These are phyloP conservation scores for Capitella teleta DNA, from an alignment of 1,140 invertebrate genomes.

Conservation along the genomic window DNA sequence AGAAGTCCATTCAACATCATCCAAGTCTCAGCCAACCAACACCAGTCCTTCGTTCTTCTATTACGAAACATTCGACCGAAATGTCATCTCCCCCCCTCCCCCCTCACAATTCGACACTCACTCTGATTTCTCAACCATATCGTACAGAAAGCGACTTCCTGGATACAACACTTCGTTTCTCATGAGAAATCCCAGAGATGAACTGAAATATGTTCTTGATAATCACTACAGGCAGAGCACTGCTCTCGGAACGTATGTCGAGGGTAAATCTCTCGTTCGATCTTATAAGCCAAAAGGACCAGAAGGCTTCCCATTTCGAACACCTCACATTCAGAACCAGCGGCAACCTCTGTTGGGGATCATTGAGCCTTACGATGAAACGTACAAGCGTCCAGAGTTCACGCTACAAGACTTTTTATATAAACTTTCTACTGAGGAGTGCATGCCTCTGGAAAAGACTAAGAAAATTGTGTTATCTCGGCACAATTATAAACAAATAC, in stretches of 20 bases:
- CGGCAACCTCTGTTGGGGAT: conserved; percentile 14
- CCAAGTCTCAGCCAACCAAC: no score
- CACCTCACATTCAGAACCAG: conserved; percentile 19
- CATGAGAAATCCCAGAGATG: no score
- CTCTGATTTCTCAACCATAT: no score
- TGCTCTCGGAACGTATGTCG: conserved; percentile 28
- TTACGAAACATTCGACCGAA: no score
- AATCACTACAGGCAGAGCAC: conserved; percentile 26
- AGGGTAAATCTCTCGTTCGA: conserved; percentile 28
- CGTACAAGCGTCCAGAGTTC: conserved; percentile 26
- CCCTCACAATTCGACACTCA: no score
- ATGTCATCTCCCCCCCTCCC: no score
- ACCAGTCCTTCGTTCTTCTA: no score
- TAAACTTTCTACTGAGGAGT: conserved; percentile 19
- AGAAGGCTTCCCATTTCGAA: conserved; percentile 23
- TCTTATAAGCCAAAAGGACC: conserved; percentile 32
- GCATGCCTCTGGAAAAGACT: conserved; percentile 20
- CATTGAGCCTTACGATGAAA: background rate
- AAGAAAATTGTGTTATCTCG: conserved; percentile 24
- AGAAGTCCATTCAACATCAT: no score
- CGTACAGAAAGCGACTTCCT: background rate
- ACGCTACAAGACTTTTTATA: conserved; percentile 31
- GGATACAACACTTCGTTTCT: background rate
- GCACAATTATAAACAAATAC: conserved; percentile 34
- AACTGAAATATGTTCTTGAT: conserved; percentile 20